A percentile compares a stretch with the other conserved stretches of the same genome.
phyloP scores from a whole-genome alignment of 2,797 vertebrate species.

The Euthynnus affinis region DNA sequence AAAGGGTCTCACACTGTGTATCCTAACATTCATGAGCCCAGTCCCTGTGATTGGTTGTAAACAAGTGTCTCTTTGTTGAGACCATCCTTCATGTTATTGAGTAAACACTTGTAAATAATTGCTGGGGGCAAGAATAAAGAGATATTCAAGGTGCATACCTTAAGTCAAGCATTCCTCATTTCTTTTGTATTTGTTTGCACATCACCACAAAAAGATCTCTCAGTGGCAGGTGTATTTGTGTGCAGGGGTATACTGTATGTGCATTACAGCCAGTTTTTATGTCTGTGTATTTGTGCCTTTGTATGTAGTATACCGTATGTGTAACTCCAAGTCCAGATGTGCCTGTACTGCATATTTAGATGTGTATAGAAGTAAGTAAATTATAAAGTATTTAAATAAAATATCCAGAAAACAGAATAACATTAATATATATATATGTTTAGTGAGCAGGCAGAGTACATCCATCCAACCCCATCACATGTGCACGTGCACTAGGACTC shows the following conservation, averaged over 20 bases:
- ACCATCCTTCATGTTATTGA: constrained; percentile 55
- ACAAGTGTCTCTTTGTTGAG: constrained; percentile 75
- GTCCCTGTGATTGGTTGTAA: constrained; percentile 78
- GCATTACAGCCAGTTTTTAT: background rate
- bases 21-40: constrained; percentile 78
- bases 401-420: background rate
- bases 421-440: background rate
- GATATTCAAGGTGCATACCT: constrained; percentile 41
- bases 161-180: constrained; percentile 30
- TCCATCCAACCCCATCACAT: constrained; percentile 9
- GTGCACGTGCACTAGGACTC: background rate
- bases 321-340: background rate
- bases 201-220: constrained; percentile 21
- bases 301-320: background rate
- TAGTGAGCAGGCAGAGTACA: background rate
- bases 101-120: constrained; percentile 77
- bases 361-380: background rate
- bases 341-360: background rate
- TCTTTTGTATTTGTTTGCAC: constrained; percentile 33
- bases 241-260: constrained; percentile 7
- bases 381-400: background rate
- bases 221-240: constrained; percentile 20
- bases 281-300: background rate
- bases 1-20: constrained; percentile 83
- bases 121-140: constrained; percentile 53